Percentiles rank a stretch among this genome's conserved stretches.
Evolutionary conservation across 2,888 invertebrate genomes (phyloP).

Genomic region (Bursaphelenchus okinawaensis): DNA sequence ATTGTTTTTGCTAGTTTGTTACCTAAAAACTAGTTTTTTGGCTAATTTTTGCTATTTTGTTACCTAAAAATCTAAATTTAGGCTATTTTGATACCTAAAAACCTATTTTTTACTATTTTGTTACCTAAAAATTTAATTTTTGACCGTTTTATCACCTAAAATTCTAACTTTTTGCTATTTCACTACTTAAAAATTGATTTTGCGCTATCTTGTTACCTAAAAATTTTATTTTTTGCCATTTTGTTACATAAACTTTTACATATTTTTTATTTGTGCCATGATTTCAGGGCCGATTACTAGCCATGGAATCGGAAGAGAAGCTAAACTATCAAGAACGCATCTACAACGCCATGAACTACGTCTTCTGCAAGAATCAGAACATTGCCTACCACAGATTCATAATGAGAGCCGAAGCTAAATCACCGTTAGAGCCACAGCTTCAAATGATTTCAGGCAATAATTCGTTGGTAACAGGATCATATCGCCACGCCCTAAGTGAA

Average conservation of each 20-base stretch:
- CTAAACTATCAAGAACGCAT: constrained; percentile 13
- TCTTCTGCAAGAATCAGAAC: constrained; percentile 50
- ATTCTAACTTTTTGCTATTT: too few species aligned
- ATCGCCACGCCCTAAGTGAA: constrained; percentile 46
- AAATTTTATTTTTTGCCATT: too few species aligned
- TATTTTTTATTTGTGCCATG: not conserved
- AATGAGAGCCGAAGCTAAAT: constrained; percentile 45
- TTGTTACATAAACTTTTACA: not conserved
- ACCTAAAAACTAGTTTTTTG: too few species aligned
- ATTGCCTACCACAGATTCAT: constrained; percentile 52
- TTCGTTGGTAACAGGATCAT: constrained; percentile 53
- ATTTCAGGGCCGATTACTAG: constrained; percentile 8
- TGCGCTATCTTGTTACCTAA: too few species aligned
- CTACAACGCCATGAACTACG: constrained; percentile 49
- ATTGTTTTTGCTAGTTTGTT: too few species aligned
- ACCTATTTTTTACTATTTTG: too few species aligned
- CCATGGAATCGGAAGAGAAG: constrained; percentile 21
- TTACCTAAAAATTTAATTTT: too few species aligned
- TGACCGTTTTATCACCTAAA: too few species aligned
- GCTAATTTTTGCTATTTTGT: too few species aligned
- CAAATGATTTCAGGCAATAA: constrained; percentile 55
- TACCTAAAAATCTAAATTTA: too few species aligned
- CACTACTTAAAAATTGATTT: too few species aligned
- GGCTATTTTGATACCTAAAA: too few species aligned
- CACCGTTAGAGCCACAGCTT: constrained; percentile 44